Conservation (phyloP, 2,113 vertebrate species). For the Boleophthalmus pectinirostris region DNA sequence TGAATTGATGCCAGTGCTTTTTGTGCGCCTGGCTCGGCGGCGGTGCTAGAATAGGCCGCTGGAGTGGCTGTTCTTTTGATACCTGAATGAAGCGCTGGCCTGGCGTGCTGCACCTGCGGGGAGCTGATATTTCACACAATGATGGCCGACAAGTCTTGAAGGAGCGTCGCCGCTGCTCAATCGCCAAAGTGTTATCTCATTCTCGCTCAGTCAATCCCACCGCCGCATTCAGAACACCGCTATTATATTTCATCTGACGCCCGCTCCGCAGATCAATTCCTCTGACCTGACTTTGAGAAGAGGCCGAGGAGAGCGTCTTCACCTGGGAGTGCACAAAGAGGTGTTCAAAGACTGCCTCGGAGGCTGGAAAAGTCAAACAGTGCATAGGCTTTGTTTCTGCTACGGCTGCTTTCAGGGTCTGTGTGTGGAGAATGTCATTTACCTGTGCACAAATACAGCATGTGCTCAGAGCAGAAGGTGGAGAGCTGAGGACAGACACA, state of each 20-base stretch:
- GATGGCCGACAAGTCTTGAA: slow-evolving; percentile 25
- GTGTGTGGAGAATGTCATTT: too few relatives aligned
- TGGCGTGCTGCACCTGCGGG: not conserved
- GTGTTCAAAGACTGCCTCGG: slow-evolving; percentile 14
- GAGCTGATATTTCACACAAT: slow-evolving; percentile 22
- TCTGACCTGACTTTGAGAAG: slow-evolving; percentile 42
- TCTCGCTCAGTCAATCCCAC: slow-evolving; percentile 43
- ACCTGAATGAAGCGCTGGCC: slow-evolving; percentile 46
- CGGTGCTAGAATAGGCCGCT: slow-evolving; percentile 56
- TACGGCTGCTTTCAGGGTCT: not conserved
- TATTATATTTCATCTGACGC: slow-evolving; percentile 48
- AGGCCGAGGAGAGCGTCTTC: slow-evolving; percentile 20
- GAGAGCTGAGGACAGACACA: too few relatives aligned
- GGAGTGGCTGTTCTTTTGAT: slow-evolving; percentile 63
- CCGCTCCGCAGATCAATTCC: slow-evolving; percentile 45
- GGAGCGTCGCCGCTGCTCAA: slow-evolving; percentile 32
- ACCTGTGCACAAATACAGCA: too few relatives aligned
- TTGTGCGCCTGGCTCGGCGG: slow-evolving; percentile 51
- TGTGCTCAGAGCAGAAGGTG: too few relatives aligned
- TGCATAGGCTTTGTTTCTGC: not conserved
- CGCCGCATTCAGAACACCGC: slow-evolving; percentile 38
- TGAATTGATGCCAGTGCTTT: slow-evolving; percentile 72
- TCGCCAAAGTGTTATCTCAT: slow-evolving; percentile 49
- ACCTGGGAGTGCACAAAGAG: slow-evolving; percentile 34
- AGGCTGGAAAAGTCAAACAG: slow-evolving; percentile 26